These are phyloP conservation scores for Cynodonichthys magdalenae DNA, from an alignment of 2,797 vertebrate species.

Conservation along the genomic window DNA sequence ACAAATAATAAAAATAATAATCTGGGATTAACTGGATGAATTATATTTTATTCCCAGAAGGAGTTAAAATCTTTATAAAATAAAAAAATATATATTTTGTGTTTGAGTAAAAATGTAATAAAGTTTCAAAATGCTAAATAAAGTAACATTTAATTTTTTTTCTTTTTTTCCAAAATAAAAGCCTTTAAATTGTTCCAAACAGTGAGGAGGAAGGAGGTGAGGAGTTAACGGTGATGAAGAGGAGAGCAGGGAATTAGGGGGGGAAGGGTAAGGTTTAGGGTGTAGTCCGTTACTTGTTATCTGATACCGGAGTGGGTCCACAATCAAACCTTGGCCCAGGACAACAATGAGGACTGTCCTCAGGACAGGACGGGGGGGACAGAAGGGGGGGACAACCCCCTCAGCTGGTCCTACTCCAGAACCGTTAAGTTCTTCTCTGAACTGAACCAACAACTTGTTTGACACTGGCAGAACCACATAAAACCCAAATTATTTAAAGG, in stretches of 20 bases:
- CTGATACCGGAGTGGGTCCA: conserved; percentile 68
- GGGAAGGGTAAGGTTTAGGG: conserved; percentile 51
- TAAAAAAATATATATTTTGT: no score
- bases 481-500: no score
- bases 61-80: neutral
- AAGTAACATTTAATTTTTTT: neutral
- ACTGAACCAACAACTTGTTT: no score
- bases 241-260: neutral
- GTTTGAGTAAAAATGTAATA: no score
- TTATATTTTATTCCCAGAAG: no score
- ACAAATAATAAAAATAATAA: no score
- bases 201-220: conserved; percentile 64
- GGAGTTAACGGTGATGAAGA: conserved; percentile 62
- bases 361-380: conserved; percentile 1
- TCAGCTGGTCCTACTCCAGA: conserved; percentile 4
- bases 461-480: no score
- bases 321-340: conserved; percentile 68
- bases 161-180: neutral
- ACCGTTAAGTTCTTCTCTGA: neutral
- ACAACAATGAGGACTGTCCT: conserved; percentile 77
- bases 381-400: neutral
- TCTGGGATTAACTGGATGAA: neutral
- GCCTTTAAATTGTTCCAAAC: conserved; percentile 11
- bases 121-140: no score
- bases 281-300: conserved; percentile 80